These are phyloP conservation scores for Aspidapion aeneum DNA, from an alignment of 2,888 invertebrate species.

Conservation along the genomic window DNA sequence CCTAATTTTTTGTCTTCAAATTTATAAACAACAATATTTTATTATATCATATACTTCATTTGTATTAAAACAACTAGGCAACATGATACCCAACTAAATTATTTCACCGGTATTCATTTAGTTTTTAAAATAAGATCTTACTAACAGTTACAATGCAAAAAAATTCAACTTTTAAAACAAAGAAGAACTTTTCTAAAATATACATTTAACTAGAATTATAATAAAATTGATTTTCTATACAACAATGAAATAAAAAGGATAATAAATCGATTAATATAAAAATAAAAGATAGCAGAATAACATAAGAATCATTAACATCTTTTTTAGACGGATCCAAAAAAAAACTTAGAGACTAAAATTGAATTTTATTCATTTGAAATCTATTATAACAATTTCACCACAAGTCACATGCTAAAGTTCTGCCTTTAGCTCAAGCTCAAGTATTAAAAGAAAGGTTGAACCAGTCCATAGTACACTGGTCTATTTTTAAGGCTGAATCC, in stretches of 20 bases:
- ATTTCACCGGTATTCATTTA: not conserved
- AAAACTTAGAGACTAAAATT: too few species aligned
- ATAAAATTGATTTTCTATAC: constrained; percentile 28
- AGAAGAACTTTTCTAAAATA: not conserved
- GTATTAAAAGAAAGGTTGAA: too few species aligned
- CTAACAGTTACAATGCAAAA: not conserved
- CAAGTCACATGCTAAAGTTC: too few species aligned
- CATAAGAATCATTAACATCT: too few species aligned
- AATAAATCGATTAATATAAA: constrained; percentile 25
- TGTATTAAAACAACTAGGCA: not conserved
- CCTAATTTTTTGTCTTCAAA: not conserved
- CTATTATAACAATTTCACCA: too few species aligned
- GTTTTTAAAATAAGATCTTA: too few species aligned
- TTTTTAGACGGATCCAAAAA: too few species aligned
- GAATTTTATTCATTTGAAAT: too few species aligned
- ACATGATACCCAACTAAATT: not conserved
- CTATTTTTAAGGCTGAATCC: too few species aligned
- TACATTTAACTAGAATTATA: constrained; percentile 32
- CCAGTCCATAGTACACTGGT: too few species aligned
- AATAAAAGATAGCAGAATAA: too few species aligned
- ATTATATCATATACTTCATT: not conserved
- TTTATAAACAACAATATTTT: not conserved
- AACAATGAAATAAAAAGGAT: constrained; percentile 30
- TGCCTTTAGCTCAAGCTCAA: too few species aligned
- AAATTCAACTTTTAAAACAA: not conserved